Percentiles rank a stretch among this genome's conserved stretches.
Conservation (phyloP, 2,113 vertebrate genomes). For the Sus scrofa region T2T-Sscrofa CM000827.6:68704001-68704500, state of each 20-base stretch:
- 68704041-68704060: not conserved
- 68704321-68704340: not conserved
- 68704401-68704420: not conserved
- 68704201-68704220: not conserved
- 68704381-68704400: conserved; percentile 5
- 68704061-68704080: not conserved
- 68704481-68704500: not conserved
- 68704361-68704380: conserved; percentile 59
- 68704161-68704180: conserved; percentile 44
- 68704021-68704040: not conserved
- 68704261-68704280: conserved; percentile 40
- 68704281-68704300: conserved; percentile 72
- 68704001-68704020: too few relatives aligned
- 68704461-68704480: not conserved
- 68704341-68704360: not conserved
- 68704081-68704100: not conserved
- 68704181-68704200: not conserved
- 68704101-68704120: not conserved
- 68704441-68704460: not conserved
- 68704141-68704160: not conserved
- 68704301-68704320: conserved; percentile 6
- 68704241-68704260: conserved; percentile 46
- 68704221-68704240: not conserved
- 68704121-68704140: not conserved
- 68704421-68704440: not conserved